These are phyloP conservation scores for Oreochromis grahami DNA, from an alignment of 2,797 vertebrate genomes.

Conservation along the genomic window DNA sequence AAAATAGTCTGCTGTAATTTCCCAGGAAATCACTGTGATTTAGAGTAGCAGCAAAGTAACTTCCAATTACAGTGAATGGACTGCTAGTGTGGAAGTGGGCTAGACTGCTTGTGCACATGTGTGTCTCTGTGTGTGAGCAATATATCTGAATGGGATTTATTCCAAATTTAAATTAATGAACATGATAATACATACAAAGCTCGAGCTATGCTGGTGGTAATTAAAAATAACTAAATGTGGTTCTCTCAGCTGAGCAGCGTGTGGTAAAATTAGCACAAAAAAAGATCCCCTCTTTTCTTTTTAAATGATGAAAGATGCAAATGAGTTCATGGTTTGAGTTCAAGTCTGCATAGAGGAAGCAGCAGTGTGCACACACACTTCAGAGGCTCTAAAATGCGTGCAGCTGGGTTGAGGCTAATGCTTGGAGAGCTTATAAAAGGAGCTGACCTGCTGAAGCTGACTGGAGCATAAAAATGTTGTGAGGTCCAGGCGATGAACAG, in stretches of 20 bases:
- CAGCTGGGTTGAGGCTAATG: neutral
- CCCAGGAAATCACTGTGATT: conserved; percentile 62
- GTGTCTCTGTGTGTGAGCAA: neutral
- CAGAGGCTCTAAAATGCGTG: conserved; percentile 3
- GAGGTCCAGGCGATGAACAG: conserved; percentile 7
- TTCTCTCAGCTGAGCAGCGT: neutral
- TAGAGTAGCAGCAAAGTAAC: conserved; percentile 63
- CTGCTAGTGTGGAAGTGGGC: conserved; percentile 16
- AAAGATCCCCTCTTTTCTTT: neutral
- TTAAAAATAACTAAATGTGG: conserved; percentile 2
- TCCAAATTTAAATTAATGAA: conserved; percentile 29
- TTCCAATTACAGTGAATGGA: conserved; percentile 62
- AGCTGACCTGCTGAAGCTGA: neutral
- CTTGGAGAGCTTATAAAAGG: neutral
- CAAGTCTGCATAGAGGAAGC: neutral
- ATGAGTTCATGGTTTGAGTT: neutral
- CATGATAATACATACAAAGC: conserved; percentile 1
- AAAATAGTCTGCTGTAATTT: conserved; percentile 62
- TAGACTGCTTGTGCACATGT: neutral
- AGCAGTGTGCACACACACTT: neutral
- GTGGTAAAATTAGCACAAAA: neutral
- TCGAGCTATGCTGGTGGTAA: neutral
- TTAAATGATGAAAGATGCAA: conserved; percentile 2
- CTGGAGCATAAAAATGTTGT: neutral
- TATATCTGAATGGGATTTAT: conserved; percentile 8